Conservation (phyloP, 2,888 invertebrate species). For the Agrotis puta region DNA sequence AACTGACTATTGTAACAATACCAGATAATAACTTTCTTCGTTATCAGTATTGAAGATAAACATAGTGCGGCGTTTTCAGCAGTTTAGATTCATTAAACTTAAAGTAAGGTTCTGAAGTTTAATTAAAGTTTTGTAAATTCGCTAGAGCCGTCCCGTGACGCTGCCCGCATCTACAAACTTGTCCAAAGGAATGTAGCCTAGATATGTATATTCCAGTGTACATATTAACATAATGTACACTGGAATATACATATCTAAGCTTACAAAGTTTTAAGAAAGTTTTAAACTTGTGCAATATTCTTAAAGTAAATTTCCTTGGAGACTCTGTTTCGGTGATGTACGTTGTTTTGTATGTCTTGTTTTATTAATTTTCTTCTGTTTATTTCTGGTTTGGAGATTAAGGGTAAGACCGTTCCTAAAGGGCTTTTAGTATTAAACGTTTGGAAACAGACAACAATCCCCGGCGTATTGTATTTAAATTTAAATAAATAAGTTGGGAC, state of each 20-base stretch:
- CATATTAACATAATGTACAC: background rate
- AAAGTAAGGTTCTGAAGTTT: conserved; percentile 58
- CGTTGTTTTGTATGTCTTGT: conserved; percentile 22
- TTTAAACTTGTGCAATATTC: conserved; percentile 45
- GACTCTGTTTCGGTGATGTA: conserved; percentile 30
- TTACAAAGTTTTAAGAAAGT: conserved; percentile 46
- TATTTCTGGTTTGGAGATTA: background rate
- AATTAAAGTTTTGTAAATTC: conserved; percentile 70
- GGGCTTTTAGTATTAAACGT: background rate
- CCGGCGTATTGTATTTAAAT: too few relatives aligned
- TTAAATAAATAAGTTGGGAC: background rate
- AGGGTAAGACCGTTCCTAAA: background rate
- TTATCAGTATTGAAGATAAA: conserved; percentile 31
- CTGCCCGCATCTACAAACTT: conserved; percentile 47
- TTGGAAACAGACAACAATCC: background rate
- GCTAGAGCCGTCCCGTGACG: conserved; percentile 40
- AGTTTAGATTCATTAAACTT: conserved; percentile 36
- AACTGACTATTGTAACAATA: background rate
- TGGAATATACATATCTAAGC: too few relatives aligned
- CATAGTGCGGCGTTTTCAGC: conserved; percentile 12
- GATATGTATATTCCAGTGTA: conserved; percentile 26
- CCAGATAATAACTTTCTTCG: background rate
- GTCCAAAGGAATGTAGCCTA: conserved; percentile 40
- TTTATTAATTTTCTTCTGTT: conserved; percentile 45
- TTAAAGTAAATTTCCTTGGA: conserved; percentile 52